These are phyloP conservation scores for Triplophysa rosa DNA, from an alignment of 2,113 vertebrate genomes.

Conservation along the genomic window DNA sequence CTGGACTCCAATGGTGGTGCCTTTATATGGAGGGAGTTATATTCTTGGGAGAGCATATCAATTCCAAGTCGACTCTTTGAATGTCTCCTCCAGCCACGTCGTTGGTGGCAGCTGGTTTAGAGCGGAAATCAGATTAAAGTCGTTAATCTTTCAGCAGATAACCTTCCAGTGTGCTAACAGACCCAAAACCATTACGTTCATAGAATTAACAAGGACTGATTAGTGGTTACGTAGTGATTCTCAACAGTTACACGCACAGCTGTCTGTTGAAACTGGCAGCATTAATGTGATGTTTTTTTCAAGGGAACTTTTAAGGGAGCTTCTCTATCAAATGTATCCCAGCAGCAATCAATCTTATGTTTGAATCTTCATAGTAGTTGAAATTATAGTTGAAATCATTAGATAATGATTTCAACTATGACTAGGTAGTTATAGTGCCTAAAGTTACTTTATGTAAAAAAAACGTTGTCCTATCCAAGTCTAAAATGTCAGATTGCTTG, in stretches of 20 bases:
- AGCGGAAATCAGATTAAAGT: conserved; percentile 37
- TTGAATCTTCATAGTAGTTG: neutral
- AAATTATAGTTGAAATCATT: no score
- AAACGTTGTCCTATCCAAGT: no score
- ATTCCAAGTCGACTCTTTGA: conserved; percentile 74
- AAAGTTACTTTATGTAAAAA: no score
- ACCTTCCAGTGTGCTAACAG: conserved; percentile 40
- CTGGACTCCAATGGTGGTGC: conserved; percentile 61
- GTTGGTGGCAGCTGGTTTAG: conserved; percentile 60
- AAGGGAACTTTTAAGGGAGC: no score
- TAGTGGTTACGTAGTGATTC: neutral
- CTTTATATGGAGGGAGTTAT: conserved; percentile 77
- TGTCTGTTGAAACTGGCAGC: conserved; percentile 1
- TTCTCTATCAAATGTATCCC: neutral
- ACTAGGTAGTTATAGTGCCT: no score
- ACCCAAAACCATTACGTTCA: neutral
- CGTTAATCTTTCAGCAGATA: conserved; percentile 47
- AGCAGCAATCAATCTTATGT: neutral
- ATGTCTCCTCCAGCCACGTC: conserved; percentile 54
- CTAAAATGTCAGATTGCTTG: neutral
- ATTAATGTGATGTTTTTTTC: neutral
- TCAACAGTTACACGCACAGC: neutral
- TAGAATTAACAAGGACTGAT: conserved; percentile 37
- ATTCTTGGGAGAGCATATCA: conserved; percentile 73
- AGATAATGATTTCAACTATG: no score